Evolutionary conservation across 2,888 invertebrate genomes (phyloP).

Genomic region (Tiphia femorata): DNA sequence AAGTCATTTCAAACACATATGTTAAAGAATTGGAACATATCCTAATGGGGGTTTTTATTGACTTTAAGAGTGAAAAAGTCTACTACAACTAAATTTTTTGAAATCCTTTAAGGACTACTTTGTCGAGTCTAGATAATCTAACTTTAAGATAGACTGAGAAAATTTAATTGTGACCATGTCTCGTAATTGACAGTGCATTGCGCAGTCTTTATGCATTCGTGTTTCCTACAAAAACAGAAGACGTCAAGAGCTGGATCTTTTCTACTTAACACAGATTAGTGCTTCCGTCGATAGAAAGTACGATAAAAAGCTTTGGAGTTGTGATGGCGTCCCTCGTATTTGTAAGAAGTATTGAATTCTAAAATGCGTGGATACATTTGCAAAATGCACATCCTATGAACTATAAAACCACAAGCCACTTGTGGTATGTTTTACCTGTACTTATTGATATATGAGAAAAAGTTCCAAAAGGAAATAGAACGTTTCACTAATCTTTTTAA

Average conservation of each 20-base stretch:
- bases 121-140: conserved; percentile 47
- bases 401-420: neutral
- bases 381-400: conserved; percentile 6
- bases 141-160: conserved; percentile 49
- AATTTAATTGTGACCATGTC: conserved; percentile 28
- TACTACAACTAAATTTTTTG: conserved; percentile 35
- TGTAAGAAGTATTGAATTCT: conserved; percentile 18
- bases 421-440: conserved; percentile 32
- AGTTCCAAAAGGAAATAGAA: conserved; percentile 10
- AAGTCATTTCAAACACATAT: conserved; percentile 15
- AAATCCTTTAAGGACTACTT: conserved; percentile 35
- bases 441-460: conserved; percentile 30
- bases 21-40: conserved; percentile 47
- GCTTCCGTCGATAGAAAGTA: conserved; percentile 29
- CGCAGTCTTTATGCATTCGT: neutral
- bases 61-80: conserved; percentile 5
- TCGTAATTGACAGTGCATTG: conserved; percentile 14
- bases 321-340: conserved; percentile 8
- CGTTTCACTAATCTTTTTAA: conserved; percentile 13
- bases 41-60: conserved; percentile 18
- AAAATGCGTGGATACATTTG: conserved; percentile 1
- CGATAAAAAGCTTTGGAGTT: conserved; percentile 12
- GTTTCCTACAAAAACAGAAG: conserved; percentile 14
- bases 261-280: conserved; percentile 34
- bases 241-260: conserved; percentile 21